These are phyloP conservation scores for Bombus picipes DNA, from an alignment of 1,140 invertebrate species.

Conservation along the genomic window DNA sequence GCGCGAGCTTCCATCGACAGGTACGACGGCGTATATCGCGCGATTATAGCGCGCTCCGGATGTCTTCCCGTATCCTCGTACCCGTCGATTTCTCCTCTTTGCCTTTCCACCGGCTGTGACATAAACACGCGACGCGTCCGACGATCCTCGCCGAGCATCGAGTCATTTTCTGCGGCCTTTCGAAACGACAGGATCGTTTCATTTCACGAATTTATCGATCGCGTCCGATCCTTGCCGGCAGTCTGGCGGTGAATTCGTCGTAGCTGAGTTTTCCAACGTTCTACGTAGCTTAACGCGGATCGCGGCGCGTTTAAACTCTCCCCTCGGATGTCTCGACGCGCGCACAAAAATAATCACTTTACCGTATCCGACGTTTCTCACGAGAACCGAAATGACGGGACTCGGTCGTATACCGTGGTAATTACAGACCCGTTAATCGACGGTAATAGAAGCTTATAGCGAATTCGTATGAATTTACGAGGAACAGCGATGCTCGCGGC, in stretches of 20 bases:
- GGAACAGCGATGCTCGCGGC: not conserved
- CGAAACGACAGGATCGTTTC: no score
- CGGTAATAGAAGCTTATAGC: constrained; percentile 32
- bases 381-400: no score
- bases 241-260: no score
- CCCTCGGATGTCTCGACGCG: no score
- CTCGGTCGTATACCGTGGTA: not conserved
- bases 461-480: constrained; percentile 34
- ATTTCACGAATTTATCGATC: no score
- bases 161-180: rapidly evolving
- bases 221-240: rapidly evolving
- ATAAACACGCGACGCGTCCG: no score
- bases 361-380: no score
- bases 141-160: not conserved
- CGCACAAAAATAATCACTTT: no score
- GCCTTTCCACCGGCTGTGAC: no score
- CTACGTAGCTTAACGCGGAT: no score
- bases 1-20: constrained; percentile 51
- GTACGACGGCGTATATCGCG: not conserved
- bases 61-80: not conserved
- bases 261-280: no score
- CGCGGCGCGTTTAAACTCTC: no score
- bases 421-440: constrained; percentile 37
- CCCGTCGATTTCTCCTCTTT: constrained; percentile 7
- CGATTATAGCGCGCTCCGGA: constrained; percentile 40